Evolutionary conservation across 2,888 invertebrate genomes (phyloP), one percentile per base, ranked within the genome.

Genomic region (Amblyjoppa fuscipennis): DNA sequence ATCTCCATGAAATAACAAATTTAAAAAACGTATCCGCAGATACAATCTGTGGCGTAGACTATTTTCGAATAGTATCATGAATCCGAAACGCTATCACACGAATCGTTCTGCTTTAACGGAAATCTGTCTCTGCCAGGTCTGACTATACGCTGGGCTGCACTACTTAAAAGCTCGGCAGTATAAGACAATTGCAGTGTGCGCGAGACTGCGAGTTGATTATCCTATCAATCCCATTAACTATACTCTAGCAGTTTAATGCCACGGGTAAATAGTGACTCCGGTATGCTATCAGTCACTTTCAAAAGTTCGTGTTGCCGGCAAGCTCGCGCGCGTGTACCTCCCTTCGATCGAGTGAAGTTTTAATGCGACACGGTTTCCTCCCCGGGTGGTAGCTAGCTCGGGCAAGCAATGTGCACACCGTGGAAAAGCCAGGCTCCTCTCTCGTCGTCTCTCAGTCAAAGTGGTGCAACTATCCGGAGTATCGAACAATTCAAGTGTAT

Each of bases 401-500:
- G 20, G 34, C 41, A 25, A 56, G 25, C 31, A 25, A 20, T 51
- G n/a, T 66, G 49, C 45, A 76, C 64, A 66, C 25, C 53, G 51
- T 51, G 71, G 16, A 77, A 84, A 77, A 81, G 59, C 41, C 28
- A 68, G 56, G 61, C 49, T 49, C 34, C 69, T 49, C 31, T 7
- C 61, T 20, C 49, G 38, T 80, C 61, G 51, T 75, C 45, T 66
- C 59, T 7, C 13, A 31, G 51, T 64, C 69, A 68, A 81, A 78
- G 81, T 77, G 68, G 49, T 41, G 13, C 66, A 84, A 74, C 71
- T 84, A 51, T 64, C 41, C 59, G 16, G 69, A 81, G 84, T 81
- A 84, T 81, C 84, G 84, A 84, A 70, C 77, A 25, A 74, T 84
- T 74, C 69, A 53, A 73, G 68, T 68, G 49, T 61, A 81, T 45